Base-by-base conservation (phyloP, 1,140 invertebrate genomes). In the Drosophila watanabei region DNA sequence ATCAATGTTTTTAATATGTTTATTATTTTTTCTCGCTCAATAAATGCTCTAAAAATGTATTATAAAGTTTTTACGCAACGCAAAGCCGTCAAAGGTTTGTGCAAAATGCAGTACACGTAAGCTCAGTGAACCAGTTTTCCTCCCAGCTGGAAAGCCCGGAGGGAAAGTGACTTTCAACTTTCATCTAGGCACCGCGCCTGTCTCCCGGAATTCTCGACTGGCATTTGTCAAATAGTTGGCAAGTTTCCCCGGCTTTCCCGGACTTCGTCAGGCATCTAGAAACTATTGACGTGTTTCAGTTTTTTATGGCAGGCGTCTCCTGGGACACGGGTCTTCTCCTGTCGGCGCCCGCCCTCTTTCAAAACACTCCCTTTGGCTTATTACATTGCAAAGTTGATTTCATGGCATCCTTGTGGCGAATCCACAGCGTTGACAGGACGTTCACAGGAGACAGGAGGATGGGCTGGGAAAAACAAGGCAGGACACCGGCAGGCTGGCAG, bases 151-250 rank as follows among this genome's bases (percentile, higher is more conserved):
- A 57, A 43, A 28, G 9, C 13, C 35, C 32, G 13, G 16, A 35
- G 60, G 64, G 7, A 68, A 56, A 51, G n/a, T 48, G 35, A 56
- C 35, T 62, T 51, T 20, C 32, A 43, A 41, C 66, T 62, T 64
- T 78, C 33, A 66, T 71, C 33, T 71, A n/a, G 63, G 24, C 18
- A 39, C 10, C 61, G 60, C 46, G 33, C 18, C 32, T 37, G 63
- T 54, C 51, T 59, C 5, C 16, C 39, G 49, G 46, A 75, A 76
- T 71, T 63, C 68, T 51, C 35, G 45, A 58, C 57, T 49, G 64
- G 60, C 75, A 79, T 86, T 86, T 75, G 63, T 82, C 62, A 75
- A 87, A 86, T 64, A 75, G 79, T 72, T 87, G 57, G 43, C 37
- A 75, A 71, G 76, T 60, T 71, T 70, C n/a, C 49, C 10, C 32